These are phyloP conservation scores for Caenorhabditis afra DNA, from an alignment of 2,888 invertebrate genomes.

Conservation along the genomic window DNA sequence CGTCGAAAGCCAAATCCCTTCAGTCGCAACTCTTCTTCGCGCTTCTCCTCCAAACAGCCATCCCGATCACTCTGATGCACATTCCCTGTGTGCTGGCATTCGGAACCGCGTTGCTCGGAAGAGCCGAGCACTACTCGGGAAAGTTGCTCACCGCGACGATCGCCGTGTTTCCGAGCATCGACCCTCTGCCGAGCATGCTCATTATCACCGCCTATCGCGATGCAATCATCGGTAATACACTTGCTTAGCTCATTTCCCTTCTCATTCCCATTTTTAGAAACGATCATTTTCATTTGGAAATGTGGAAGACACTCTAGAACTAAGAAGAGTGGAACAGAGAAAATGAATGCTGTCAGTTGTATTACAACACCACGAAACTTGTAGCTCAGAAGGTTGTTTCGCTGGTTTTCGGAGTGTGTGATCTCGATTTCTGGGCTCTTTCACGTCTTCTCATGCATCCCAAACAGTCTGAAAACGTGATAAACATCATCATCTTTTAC, in stretches of 20 bases:
- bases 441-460: too few relatives aligned
- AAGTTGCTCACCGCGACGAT: conserved; percentile 12
- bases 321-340: not conserved
- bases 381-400: too few relatives aligned
- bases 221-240: not conserved
- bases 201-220: conserved; percentile 28
- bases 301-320: not conserved
- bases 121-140: conserved; percentile 5
- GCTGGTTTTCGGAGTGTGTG: too few relatives aligned
- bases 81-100: conserved; percentile 9
- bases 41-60: conserved; percentile 13
- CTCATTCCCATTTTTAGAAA: too few relatives aligned
- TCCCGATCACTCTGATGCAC: conserved; percentile 23
- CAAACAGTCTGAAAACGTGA: too few relatives aligned
- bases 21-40: conserved; percentile 39
- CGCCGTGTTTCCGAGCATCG: conserved; percentile 6
- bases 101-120: not conserved
- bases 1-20: conserved; percentile 1
- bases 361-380: too few relatives aligned
- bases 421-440: too few relatives aligned
- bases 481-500: too few relatives aligned
- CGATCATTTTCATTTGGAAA: not conserved
- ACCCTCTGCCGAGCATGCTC: conserved; percentile 15
- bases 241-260: too few relatives aligned
- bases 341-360: too few relatives aligned